Conservation (phyloP, 2,797 vertebrate genomes). For the Accipiter fasciatus region DNA sequence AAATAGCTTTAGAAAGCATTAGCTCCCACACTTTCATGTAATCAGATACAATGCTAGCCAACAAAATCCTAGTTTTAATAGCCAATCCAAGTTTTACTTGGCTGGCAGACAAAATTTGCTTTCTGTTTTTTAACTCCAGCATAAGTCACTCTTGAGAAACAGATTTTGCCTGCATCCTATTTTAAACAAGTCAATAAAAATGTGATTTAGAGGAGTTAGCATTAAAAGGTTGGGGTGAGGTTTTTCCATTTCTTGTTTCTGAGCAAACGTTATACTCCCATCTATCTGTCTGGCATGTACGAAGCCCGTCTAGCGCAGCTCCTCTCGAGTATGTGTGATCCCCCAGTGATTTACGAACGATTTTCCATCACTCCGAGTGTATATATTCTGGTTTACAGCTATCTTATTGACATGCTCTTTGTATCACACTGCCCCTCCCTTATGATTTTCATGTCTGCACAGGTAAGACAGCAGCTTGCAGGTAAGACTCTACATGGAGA, state of each 20-base stretch:
- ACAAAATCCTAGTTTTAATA: slow-evolving; percentile 42
- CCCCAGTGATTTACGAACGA: background rate
- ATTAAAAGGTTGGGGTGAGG: background rate
- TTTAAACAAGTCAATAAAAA: slow-evolving; percentile 46
- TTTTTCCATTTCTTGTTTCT: background rate
- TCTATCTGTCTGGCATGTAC: background rate
- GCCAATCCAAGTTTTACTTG: slow-evolving; percentile 59
- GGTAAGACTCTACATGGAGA: background rate
- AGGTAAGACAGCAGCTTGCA: background rate
- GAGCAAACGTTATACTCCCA: background rate
- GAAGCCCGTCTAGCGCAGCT: background rate
- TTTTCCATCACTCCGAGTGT: background rate
- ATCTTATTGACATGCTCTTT: background rate
- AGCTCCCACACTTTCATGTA: slow-evolving; percentile 30
- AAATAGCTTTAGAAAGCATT: background rate
- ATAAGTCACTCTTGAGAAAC: slow-evolving; percentile 51
- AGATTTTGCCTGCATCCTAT: background rate
- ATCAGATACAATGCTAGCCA: slow-evolving; percentile 22
- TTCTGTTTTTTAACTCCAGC: slow-evolving; percentile 41
- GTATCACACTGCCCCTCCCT: background rate
- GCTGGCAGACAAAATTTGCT: slow-evolving; percentile 29
- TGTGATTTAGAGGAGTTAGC: background rate
- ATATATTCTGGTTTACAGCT: background rate
- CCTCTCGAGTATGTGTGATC: background rate
- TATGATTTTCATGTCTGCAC: background rate